Base-by-base conservation (phyloP, 1,140 invertebrate genomes). In the Drosophila nigrodunni region DNA sequence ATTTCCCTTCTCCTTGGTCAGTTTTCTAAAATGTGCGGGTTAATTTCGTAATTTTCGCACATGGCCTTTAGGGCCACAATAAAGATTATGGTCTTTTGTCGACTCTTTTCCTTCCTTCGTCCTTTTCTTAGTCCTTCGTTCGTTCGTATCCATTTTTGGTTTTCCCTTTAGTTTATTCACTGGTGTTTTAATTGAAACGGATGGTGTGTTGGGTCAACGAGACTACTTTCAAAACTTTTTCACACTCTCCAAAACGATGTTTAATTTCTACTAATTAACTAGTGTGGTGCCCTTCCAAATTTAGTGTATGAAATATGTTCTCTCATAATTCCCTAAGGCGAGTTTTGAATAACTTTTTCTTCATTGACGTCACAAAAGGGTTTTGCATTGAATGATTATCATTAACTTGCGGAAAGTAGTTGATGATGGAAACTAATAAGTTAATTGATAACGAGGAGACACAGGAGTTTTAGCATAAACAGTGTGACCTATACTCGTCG, bases 41-140 rank as follows among this genome's bases (percentile, higher is more conserved):
- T 80, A 80, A 80, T 80, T 80, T 77, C 62, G 60, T 62, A 72
- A 71, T 72, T 79, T 81, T 79, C 80, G 85, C 83, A 87, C 83
- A 87, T 82, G 77, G 73, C 74, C 66, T 67, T 80, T 57, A 15
- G 30, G 49, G 60, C 73, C 85, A 83, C 79, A 79, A 88, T 88
- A 89, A 89, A 88, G 83, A 82, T 77, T 82, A 75, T 80, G 81
- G 64, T 80, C 71, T 21, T 57, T 39, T 46, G 41, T 43, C n/a
- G 39, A 41, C 41, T 30, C 25, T 6, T 30, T 30, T 3, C 25
- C 25, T 30, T 30, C 25, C 25, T 43, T 43, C 41, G 11, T 43
- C 41, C n/a, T 43, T 39, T 10, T 39, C 37, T 10, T 1, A 39
- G 37, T 10, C 8, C 37, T 10, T 39, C 37, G 1, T 39, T 39